A percentile compares a stretch with the other conserved stretches of the same genome.
phyloP scores from a whole-genome alignment of 1,140 invertebrate species.

The Drosophila punjabiensis region DNA sequence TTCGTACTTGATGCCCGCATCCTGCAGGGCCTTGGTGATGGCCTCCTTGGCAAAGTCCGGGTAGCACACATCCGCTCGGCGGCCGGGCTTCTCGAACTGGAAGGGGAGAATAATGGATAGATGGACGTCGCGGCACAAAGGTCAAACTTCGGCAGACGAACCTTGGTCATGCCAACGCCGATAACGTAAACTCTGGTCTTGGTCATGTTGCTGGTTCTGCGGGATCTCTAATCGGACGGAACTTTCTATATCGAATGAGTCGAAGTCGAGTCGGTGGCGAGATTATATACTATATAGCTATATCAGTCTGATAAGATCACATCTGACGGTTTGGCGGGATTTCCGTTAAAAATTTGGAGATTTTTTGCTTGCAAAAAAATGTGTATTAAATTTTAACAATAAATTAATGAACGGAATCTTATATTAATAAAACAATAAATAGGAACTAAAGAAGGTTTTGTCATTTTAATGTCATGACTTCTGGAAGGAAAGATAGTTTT shows the following conservation, averaged over 20 bases:
- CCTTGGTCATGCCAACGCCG: conserved; percentile 99
- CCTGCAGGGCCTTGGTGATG: conserved; percentile 94
- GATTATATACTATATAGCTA: conserved; percentile 7
- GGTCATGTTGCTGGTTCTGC: conserved; percentile 82
- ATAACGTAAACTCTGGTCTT: conserved; percentile 93
- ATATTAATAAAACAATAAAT: too few relatives aligned
- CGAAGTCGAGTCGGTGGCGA: conserved; percentile 1
- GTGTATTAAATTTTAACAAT: too few relatives aligned
- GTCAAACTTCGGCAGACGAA: conserved; percentile 74
- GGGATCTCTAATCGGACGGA: conserved; percentile 16
- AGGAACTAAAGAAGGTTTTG: too few relatives aligned
- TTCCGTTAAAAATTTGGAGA: background rate
- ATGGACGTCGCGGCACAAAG: conserved; percentile 40
- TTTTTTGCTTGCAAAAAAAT: background rate
- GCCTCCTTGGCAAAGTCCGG: conserved; percentile 98
- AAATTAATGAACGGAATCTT: too few relatives aligned
- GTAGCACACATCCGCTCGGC: conserved; percentile 93
- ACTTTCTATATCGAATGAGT: conserved; percentile 30
- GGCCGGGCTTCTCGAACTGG: conserved; percentile 92
- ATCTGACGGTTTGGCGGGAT: conserved; percentile 1
- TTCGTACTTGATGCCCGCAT: conserved; percentile 92
- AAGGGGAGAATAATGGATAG: background rate
- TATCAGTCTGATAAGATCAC: conserved; percentile 23
- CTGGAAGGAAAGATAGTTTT: too few relatives aligned
- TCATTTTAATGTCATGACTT: too few relatives aligned